These are phyloP conservation scores for Myrmecophaga tridactyla DNA, from an alignment of 2,113 vertebrate genomes.

Conservation along the genomic window DNA sequence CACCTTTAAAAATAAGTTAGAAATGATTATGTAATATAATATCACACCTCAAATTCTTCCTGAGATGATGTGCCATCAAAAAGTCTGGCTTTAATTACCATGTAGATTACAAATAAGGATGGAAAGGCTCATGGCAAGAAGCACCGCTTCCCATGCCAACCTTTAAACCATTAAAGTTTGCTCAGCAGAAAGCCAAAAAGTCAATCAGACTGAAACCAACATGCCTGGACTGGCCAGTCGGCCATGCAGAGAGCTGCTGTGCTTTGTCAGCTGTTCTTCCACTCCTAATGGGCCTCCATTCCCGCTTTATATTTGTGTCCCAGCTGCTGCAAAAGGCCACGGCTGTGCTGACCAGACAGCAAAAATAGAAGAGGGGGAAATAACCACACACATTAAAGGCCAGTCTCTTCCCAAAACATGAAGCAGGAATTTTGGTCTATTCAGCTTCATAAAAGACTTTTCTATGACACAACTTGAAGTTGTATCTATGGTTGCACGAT, in stretches of 20 bases:
- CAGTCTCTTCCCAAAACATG: not conserved
- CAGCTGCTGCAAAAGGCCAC: slow-evolving; percentile 59
- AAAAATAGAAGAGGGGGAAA: slow-evolving; percentile 50
- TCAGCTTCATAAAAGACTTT: slow-evolving; percentile 32
- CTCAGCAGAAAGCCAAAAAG: slow-evolving; percentile 35
- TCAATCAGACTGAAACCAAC: slow-evolving; percentile 58
- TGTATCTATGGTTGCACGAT: slow-evolving; percentile 33
- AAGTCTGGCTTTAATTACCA: slow-evolving; percentile 56
- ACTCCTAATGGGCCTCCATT: not conserved
- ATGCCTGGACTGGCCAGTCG: not conserved
- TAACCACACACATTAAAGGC: not conserved
- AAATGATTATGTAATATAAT: not conserved
- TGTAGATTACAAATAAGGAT: slow-evolving; percentile 21
- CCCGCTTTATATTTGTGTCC: slow-evolving; percentile 54
- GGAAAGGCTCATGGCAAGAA: slow-evolving; percentile 31
- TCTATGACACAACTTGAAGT: not conserved
- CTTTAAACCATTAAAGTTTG: slow-evolving; percentile 47
- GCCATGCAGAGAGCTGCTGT: not conserved
- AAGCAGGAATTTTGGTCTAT: slow-evolving; percentile 5
- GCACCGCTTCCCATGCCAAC: slow-evolving; percentile 5
- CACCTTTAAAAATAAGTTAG: slow-evolving; percentile 20
- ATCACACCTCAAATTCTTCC: not conserved
- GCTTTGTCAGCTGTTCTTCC: slow-evolving; percentile 38
- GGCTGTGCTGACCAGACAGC: not conserved
- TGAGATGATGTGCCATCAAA: slow-evolving; percentile 2